Base-by-base conservation (phyloP, 2,113 vertebrate genomes). In the Anas platyrhynchos region DNA sequence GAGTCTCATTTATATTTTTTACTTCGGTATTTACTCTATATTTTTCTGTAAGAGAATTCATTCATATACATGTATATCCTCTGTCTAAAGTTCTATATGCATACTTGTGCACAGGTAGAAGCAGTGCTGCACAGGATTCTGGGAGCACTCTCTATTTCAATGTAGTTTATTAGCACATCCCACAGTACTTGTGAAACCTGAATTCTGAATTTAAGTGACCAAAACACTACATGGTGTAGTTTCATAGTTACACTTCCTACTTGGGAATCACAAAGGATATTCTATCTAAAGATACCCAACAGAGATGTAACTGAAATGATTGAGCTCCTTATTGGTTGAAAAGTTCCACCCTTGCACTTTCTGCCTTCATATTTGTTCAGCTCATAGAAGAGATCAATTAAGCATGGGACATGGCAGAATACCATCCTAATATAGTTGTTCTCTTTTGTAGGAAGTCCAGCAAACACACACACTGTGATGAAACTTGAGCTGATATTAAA, bases 181-280 rank as follows among this genome's bases (percentile, higher is more conserved):
- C 68, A 27, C 11, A 82, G 71, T 22, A 82, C 22, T 58, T 79
- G 65, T 48, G 82, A 91, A 84, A 85, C 86, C 44, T 68, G 44
- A 86, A 94, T 59, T 85, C 85, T 68, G 63, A 76, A 91, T 76
- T 91, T 59, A 82, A 93, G 88, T 77, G 67, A 58, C 52, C 48
- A 65, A 87, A 83, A 68, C 54, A 41, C 78, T 65, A 34, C 12
- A 66, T 67, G 56, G 54, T 76, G 48, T 48, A 93, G 62, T 94
- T 92, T 93, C 34, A 23, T 73, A 56, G 59, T 78, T 91, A 3
- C n/a, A 38, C 61, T 87, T 91, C 62, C 54, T 75, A 3, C 65
- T 48, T 50, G 41, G 82, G 58, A 85, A 73, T 46, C 48, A 61
- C 75, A 80, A 89, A 85, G 65, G 81, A 73, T 56, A 91, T 52